A percentile compares a stretch with the other conserved stretches of the same genome.
Evolutionary conservation across 2,797 vertebrate genomes (phyloP).

Genomic region (Chrosomus eos): DNA sequence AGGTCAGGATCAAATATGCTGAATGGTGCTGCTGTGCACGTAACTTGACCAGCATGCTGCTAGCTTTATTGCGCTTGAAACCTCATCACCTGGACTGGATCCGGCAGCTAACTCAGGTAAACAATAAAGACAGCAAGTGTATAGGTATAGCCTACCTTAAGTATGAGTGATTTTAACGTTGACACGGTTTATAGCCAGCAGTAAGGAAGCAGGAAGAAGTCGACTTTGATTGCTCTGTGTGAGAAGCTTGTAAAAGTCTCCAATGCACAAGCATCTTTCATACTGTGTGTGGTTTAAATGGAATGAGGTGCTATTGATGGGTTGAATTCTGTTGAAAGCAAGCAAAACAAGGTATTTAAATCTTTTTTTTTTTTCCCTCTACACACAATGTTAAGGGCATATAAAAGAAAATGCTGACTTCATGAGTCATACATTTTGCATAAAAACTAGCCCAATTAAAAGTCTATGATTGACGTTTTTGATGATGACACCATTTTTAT

Average conservation of each 20-base stretch:
- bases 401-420: neutral
- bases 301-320: neutral
- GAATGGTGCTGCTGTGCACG: neutral
- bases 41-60: neutral
- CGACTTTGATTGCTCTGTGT: constrained; percentile 19
- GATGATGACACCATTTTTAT: neutral
- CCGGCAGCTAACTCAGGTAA: constrained; percentile 14
- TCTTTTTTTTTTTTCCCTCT: neutral
- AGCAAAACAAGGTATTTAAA: constrained; percentile 25
- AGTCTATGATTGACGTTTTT: neutral
- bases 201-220: constrained; percentile 44
- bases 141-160: neutral
- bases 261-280: neutral
- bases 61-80: neutral
- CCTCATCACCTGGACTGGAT: constrained; percentile 14
- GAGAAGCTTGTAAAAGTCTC: constrained; percentile 4
- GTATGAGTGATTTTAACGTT: constrained; percentile 15
- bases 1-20: neutral
- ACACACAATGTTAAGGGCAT: neutral
- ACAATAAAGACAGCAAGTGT: constrained; percentile 29
- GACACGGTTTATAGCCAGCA: constrained; percentile 46
- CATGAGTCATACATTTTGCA: neutral
- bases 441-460: neutral
- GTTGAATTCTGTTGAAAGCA: neutral
- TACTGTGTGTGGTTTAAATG: constrained; percentile 1